These are phyloP conservation scores for Agrilus cyanescens DNA, from an alignment of 2,888 invertebrate genomes.

Conservation along the genomic window DNA sequence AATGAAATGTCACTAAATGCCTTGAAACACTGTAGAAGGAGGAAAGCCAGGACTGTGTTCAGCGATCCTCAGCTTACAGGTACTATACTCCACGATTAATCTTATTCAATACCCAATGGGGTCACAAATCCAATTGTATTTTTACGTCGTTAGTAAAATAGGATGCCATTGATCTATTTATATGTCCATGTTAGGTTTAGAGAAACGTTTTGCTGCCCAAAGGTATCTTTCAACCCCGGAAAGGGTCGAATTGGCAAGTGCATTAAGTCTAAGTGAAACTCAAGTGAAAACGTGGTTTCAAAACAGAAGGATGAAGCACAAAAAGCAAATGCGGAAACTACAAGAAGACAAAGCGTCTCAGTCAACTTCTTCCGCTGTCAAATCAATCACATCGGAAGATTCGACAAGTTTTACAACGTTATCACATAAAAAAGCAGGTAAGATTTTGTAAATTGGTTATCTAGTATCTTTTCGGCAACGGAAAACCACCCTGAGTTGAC, in stretches of 20 bases:
- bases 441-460: neutral
- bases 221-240: conserved; percentile 93
- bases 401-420: neutral
- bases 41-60: conserved; percentile 92
- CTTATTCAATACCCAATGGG: too few species aligned
- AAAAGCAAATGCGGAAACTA: conserved; percentile 74
- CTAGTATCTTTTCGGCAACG: neutral
- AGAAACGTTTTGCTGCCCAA: conserved; percentile 90
- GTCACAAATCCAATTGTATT: too few species aligned
- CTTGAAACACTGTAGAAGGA: conserved; percentile 83
- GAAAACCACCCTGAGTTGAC: conserved; percentile 4
- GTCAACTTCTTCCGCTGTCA: neutral
- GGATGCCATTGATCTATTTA: neutral
- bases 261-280: conserved; percentile 87
- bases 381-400: too few species aligned
- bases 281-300: conserved; percentile 97
- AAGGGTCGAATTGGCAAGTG: conserved; percentile 85
- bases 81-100: conserved; percentile 12
- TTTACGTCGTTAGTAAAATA: neutral
- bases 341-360: conserved; percentile 37
- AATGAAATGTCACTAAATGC: conserved; percentile 60
- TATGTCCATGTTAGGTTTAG: conserved; percentile 51
- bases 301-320: conserved; percentile 93
- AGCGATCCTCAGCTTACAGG: conserved; percentile 65
- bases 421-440: neutral